These are phyloP conservation scores for Galaxea fascicularis DNA, from an alignment of 92 coral and sea anemone genomes.

Conservation along the genomic window DNA sequence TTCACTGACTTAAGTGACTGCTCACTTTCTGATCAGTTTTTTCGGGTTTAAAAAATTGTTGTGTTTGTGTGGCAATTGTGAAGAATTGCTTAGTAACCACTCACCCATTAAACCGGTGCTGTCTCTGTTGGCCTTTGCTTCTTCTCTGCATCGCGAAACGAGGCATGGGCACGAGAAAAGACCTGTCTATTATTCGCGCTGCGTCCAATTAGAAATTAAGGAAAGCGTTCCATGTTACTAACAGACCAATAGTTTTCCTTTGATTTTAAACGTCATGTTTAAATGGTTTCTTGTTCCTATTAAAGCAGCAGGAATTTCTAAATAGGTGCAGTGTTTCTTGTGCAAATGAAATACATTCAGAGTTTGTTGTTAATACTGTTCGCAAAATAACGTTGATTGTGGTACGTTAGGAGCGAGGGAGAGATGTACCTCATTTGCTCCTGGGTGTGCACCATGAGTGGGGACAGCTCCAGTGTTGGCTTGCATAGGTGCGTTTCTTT, in stretches of 20 bases:
- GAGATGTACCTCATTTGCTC: neutral
- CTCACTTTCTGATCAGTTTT: too few relatives aligned
- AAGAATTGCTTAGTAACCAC: neutral
- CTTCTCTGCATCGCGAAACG: neutral
- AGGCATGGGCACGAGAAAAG: neutral
- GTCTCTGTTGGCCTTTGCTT: neutral
- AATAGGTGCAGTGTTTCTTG: neutral
- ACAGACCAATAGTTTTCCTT: slow-evolving; percentile 12
- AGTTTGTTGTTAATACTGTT: neutral
- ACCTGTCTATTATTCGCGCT: neutral
- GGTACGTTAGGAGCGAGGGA: neutral
- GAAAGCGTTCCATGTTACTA: neutral
- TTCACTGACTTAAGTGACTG: too few relatives aligned
- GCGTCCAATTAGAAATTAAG: neutral
- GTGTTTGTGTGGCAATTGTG: neutral
- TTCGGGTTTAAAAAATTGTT: too few relatives aligned
- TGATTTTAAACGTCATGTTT: slow-evolving; percentile 13
- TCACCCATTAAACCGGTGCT: too few relatives aligned
- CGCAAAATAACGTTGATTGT: neutral
- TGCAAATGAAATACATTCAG: neutral
- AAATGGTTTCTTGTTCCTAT: neutral
- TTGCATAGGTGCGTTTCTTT: slow-evolving; percentile 9
- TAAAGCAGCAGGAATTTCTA: neutral
- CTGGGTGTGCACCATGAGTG: neutral
- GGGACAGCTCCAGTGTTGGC: neutral